These are phyloP conservation scores for Oreochromis spilurus DNA, from an alignment of 2,113 vertebrate genomes.

Conservation along the genomic window DNA sequence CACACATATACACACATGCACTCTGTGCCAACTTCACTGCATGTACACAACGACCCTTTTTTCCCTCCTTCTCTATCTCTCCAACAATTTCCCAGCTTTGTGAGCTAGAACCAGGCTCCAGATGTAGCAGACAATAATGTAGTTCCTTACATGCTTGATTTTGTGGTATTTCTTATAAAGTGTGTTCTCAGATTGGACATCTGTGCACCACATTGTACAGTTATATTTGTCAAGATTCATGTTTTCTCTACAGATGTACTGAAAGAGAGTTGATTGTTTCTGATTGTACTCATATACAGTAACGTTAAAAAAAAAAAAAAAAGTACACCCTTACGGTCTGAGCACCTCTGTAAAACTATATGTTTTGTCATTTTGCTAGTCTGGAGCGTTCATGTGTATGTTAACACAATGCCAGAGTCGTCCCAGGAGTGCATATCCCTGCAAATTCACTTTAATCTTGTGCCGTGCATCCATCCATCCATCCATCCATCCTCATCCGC, in stretches of 20 bases:
- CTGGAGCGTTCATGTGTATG: not conserved
- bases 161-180: not conserved
- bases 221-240: not conserved
- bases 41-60: not conserved
- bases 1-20: not conserved
- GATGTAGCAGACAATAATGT: not conserved
- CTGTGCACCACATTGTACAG: not conserved
- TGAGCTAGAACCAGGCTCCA: constrained; percentile 1
- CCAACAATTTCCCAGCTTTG: not conserved
- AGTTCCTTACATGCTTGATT: not conserved
- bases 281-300: not conserved
- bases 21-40: not conserved
- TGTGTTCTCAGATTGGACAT: not conserved
- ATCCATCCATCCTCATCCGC: no score
- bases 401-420: not conserved
- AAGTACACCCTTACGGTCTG: not conserved
- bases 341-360: not conserved
- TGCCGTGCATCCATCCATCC: no score
- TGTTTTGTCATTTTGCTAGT: not conserved
- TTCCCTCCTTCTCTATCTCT: not conserved
- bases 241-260: not conserved
- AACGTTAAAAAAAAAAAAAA: not conserved
- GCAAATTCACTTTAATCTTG: not conserved
- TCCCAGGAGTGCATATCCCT: not conserved
- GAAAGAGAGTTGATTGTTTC: not conserved